Percentiles rank a stretch among this genome's conserved stretches.
These are phyloP conservation scores for Agrilus cyanescens DNA, from an alignment of 2,888 invertebrate species.

Conservation along the genomic window DNA sequence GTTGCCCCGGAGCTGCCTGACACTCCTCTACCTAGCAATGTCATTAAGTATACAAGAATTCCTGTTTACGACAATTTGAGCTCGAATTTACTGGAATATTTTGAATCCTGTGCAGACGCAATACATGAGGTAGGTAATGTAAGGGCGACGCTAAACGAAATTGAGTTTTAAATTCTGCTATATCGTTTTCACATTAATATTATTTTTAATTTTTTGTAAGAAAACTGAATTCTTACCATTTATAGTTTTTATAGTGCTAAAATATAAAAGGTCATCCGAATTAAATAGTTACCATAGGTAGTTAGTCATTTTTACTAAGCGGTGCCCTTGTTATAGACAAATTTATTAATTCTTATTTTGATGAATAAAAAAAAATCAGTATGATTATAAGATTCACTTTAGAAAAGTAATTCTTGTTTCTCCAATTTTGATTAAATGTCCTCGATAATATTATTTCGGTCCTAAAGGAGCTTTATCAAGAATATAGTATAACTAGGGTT, in stretches of 20 bases:
- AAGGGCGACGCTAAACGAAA: slow-evolving; percentile 1
- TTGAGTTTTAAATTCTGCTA: background rate
- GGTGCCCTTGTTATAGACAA: too few species aligned
- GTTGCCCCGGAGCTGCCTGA: slow-evolving; percentile 74
- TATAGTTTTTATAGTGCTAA: background rate
- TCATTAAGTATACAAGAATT: slow-evolving; percentile 50
- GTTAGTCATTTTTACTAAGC: too few species aligned
- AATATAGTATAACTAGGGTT: too few species aligned
- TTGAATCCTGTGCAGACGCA: slow-evolving; percentile 66
- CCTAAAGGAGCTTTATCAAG: too few species aligned
- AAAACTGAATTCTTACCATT: background rate
- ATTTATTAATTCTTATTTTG: too few species aligned
- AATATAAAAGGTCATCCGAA: background rate
- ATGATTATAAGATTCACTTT: too few species aligned
- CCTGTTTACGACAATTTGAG: slow-evolving; percentile 62
- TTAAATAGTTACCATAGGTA: too few species aligned
- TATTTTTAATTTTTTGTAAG: background rate
- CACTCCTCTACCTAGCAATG: slow-evolving; percentile 42
- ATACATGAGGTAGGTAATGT: slow-evolving; percentile 51
- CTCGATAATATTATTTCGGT: too few species aligned
- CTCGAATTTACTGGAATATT: slow-evolving; percentile 58
- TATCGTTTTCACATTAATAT: background rate
- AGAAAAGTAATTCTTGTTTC: too few species aligned
- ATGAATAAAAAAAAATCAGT: too few species aligned
- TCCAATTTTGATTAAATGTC: too few species aligned